Percentiles rank a stretch among this genome's conserved stretches.
Conservation (phyloP, 2,797 vertebrate species). For the Nyctalus aviator region DNA sequence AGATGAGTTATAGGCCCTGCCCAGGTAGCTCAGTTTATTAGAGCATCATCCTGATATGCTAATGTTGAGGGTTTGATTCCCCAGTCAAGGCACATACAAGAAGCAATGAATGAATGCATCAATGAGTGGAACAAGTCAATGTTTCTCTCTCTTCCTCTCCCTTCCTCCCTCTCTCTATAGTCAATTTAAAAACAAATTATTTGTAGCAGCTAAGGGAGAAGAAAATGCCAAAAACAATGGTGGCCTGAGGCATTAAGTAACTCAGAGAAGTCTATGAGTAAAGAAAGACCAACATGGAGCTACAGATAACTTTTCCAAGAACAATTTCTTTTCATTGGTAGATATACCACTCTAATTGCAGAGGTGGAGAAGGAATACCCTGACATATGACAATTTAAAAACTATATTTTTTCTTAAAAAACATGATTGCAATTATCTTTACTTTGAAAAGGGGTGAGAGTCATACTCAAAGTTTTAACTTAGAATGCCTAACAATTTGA, state of each 20-base stretch:
- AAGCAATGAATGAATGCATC: not conserved
- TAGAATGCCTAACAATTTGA: not conserved
- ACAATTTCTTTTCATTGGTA: not conserved
- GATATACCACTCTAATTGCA: not conserved
- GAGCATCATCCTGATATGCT: not conserved
- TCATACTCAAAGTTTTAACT: constrained; percentile 20
- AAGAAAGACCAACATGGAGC: not conserved
- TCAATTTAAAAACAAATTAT: not conserved
- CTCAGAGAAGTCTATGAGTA: not conserved
- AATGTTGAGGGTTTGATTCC: not conserved
- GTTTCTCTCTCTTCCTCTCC: not conserved
- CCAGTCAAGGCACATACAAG: not conserved
- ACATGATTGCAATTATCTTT: not conserved
- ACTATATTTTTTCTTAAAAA: not conserved
- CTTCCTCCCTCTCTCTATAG: not conserved
- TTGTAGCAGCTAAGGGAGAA: not conserved
- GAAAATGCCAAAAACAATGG: not conserved
- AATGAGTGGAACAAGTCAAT: not conserved
- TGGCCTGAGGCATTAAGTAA: not conserved
- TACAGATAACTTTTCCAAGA: not conserved
- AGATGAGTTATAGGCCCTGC: not conserved
- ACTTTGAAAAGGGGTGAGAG: not conserved
- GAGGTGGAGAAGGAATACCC: not conserved
- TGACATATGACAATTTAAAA: not conserved
- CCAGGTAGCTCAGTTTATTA: not conserved